Base-by-base conservation (phyloP, 2,888 invertebrate genomes). In the Sinhomidia bicolor region DNA sequence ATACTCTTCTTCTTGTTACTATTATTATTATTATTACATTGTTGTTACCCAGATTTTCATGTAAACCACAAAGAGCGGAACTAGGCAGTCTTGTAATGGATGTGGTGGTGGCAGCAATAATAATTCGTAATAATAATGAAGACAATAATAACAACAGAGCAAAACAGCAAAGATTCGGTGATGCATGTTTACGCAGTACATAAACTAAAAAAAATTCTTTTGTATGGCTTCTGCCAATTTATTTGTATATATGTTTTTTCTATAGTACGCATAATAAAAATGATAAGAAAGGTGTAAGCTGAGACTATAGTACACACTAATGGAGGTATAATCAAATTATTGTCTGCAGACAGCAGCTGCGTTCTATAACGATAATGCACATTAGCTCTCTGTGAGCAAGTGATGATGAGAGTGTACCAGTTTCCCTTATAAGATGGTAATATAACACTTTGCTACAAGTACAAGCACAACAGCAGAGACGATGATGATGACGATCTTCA, bases 31-130 rank as follows among this genome's bases (percentile, higher is more conserved):
- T n/a, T 29, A 78, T 60, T 80, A 62, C 57, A 74, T 78, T 54
- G 78, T 36, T 57, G 57, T 17, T 62, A 80, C 44, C 26, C 80
- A 60, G 44, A 80, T 60, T 23, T 23, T 26, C 47, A 62, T 62
- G 79, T 44, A 60, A 79, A 80, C 62, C 74, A 81, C 81, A 68
- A 81, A 71, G 81, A 74, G 86, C 86, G 81, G 86, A 87, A 81
- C 80, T 78, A 78, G 65, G 65, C 32, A 62, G 36, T 60, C 62
- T 80, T 80, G 80, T 80, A 81, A 74, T 74, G 20, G 17, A 26
- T 74, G 20, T 7, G 23, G 26, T 60, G 14, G 36, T 6, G n/a
- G 17, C 17, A n/a, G 17, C 60, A 60, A 26, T 9, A n/a, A 36
- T 41, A n/a, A 68, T 26, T 74, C 36, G 17, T 17, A 41, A 17